A percentile compares a stretch with the other conserved stretches of the same genome.
Evolutionary conservation across 2,797 vertebrate genomes (phyloP).

Genomic region (Oreortyx pictus): DNA sequence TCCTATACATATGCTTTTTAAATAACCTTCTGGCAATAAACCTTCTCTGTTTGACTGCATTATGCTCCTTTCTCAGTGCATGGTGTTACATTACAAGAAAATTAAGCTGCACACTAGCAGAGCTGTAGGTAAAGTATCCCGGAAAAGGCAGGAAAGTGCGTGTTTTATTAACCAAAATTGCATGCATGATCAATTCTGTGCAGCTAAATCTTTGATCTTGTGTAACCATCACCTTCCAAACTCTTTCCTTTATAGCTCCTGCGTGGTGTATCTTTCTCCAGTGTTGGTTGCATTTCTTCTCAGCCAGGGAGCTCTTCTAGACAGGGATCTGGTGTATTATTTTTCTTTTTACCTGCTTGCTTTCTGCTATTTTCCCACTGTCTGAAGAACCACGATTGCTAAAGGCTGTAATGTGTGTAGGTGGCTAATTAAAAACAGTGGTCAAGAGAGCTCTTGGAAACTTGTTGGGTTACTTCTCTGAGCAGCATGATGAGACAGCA

Average conservation of each 20-base stretch:
- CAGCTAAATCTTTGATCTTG: neutral
- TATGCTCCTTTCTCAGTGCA: neutral
- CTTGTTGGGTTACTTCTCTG: conserved; percentile 41
- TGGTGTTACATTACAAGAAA: neutral
- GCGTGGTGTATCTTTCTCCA: neutral
- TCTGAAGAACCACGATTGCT: neutral
- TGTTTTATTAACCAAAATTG: neutral
- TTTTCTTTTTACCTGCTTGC: neutral
- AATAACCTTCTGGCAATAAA: neutral
- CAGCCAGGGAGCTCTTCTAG: neutral
- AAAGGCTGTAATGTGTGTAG: conserved; percentile 34
- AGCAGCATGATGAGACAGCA: conserved; percentile 32
- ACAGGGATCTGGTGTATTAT: neutral
- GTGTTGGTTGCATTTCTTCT: neutral
- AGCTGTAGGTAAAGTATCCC: neutral
- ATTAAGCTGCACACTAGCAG: neutral
- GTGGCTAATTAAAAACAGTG: conserved; percentile 24
- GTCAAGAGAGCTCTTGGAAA: conserved; percentile 33
- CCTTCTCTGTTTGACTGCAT: neutral
- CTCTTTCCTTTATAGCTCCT: neutral
- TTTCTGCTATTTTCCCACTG: neutral
- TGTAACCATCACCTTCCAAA: neutral
- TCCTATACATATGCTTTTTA: neutral
- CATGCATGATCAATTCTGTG: neutral
- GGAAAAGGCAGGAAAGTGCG: neutral